Evolutionary conservation across 2,113 vertebrate species (phyloP), one percentile per base, ranked within the genome.

Genomic region (Notechis scutatus): DNA sequence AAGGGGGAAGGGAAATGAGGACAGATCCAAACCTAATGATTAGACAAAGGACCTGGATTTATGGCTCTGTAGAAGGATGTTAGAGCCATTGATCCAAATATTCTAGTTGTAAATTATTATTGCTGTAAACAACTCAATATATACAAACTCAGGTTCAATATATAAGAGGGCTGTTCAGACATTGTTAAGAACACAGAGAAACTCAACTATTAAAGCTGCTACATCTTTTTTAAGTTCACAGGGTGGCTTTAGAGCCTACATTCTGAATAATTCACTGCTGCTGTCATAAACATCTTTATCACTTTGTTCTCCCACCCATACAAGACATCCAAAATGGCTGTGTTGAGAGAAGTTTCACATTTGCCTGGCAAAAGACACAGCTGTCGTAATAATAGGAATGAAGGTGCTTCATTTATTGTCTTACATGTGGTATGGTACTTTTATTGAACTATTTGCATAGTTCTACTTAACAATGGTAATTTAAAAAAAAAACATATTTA

Each of bases 381-480:
- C n/a, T 81, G 5, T 39, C 7, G 6, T 81, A 81, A 81, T 81
- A 39, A 81, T 81, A 81, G 5, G 6, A 39, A 74, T 15, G 3
- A 20, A 15, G 15, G 15, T 81, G n/a, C 15, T 81, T 81, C 34
- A 39, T 81, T 20, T 39, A 7, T 21, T 20, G n/a, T 39, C n/a
- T 81, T 81, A 81, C 18, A 81, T 8, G 3, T 39, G 20, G 15
- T 81, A 81, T 39, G 7, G 69, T 39, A 81, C 34, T 81, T 81
- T 20, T 81, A 20, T 39, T 81, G n/a, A 81, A 81, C 2, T 39
- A 81, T 81, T 39, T 81, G n/a, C 15, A 81, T 20, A 0, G 34
- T 92, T 94, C 89, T 64, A 96, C 96, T 97, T 97, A 97, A 97
- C 94, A 96, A 96, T 92, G 94, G 96, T 95, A 97, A 96, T 96